These are phyloP conservation scores for Ploceus nigricollis DNA, from an alignment of 2,113 vertebrate genomes.

Conservation along the genomic window DNA sequence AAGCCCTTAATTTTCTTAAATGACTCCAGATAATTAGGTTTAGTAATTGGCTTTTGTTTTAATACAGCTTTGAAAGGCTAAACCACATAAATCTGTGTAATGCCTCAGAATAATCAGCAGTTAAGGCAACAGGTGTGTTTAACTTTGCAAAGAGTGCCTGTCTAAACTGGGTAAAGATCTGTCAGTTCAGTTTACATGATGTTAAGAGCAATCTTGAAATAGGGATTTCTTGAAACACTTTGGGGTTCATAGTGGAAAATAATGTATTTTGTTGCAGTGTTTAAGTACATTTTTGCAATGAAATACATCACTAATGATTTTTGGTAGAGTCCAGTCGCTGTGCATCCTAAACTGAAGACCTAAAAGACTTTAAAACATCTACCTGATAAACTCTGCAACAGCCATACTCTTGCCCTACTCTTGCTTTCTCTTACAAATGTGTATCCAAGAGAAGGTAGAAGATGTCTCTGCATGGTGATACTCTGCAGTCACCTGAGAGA, in stretches of 20 bases:
- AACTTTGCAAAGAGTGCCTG: background rate
- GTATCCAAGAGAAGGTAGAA: background rate
- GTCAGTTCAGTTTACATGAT: background rate
- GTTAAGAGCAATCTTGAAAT: background rate
- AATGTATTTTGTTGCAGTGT: background rate
- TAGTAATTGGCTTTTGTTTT: conserved; percentile 69
- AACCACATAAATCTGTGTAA: conserved; percentile 27
- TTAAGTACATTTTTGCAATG: background rate
- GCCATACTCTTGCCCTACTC: background rate
- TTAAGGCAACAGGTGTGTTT: background rate
- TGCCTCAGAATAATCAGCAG: background rate
- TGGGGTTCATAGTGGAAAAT: background rate
- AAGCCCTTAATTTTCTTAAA: conserved; percentile 56
- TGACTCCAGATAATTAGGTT: conserved; percentile 54
- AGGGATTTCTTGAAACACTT: background rate
- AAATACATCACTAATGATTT: background rate
- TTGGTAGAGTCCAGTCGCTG: background rate
- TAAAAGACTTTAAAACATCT: background rate
- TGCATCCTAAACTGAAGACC: background rate
- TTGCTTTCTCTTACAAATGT: background rate
- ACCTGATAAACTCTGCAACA: background rate
- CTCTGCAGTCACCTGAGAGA: background rate
- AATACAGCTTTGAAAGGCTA: conserved; percentile 67
- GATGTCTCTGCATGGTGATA: background rate
- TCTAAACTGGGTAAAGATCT: background rate